A percentile compares a stretch with the other conserved stretches of the same genome.
Conservation (phyloP, 2,888 invertebrate genomes). For the Stenoptilia bipunctidactyla region DNA sequence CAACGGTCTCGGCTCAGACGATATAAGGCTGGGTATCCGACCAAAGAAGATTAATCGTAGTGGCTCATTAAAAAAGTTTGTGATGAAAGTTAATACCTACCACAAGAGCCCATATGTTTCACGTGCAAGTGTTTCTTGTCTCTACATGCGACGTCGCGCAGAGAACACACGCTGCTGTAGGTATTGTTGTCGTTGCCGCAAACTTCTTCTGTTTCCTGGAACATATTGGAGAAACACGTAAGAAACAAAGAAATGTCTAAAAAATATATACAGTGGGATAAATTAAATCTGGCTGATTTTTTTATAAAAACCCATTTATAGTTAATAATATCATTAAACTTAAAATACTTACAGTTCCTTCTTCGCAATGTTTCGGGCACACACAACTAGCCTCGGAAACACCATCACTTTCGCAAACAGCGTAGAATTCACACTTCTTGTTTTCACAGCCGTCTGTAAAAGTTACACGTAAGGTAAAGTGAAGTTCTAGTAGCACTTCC, state of each 20-base stretch:
- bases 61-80: too few relatives aligned
- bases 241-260: too few relatives aligned
- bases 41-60: too few relatives aligned
- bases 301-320: too few relatives aligned
- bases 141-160: slow-evolving; percentile 83
- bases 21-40: too few relatives aligned
- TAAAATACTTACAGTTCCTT: slow-evolving; percentile 50
- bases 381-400: slow-evolving; percentile 73
- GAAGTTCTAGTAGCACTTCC: too few relatives aligned
- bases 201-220: slow-evolving; percentile 74
- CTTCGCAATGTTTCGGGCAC: slow-evolving; percentile 73
- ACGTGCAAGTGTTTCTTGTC: slow-evolving; percentile 79
- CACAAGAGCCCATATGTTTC: slow-evolving; percentile 87
- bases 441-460: slow-evolving; percentile 84
- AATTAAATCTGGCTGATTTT: too few relatives aligned
- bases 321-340: background rate
- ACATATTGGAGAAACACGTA: too few relatives aligned
- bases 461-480: too few relatives aligned
- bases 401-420: slow-evolving; percentile 78
- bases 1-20: too few relatives aligned
- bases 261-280: too few relatives aligned
- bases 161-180: slow-evolving; percentile 87
- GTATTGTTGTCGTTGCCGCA: slow-evolving; percentile 91
- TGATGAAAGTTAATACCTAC: slow-evolving; percentile 67
- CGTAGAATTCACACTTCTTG: slow-evolving; percentile 83